Percentiles rank a stretch among this genome's conserved stretches.
These are phyloP conservation scores for Myiopsitta monachus DNA, from an alignment of 2,113 vertebrate genomes.

Conservation along the genomic window DNA sequence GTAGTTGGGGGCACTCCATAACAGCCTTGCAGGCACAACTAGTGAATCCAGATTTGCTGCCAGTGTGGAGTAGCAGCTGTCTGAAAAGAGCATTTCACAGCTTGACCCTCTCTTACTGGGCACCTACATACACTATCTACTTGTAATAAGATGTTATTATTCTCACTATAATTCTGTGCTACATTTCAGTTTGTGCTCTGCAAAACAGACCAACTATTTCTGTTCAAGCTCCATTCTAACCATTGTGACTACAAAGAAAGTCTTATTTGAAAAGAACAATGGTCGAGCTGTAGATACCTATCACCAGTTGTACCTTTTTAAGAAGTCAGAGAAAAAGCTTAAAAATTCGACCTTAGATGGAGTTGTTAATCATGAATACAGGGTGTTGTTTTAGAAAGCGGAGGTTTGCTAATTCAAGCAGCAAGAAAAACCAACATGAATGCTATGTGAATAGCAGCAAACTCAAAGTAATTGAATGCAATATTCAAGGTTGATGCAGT, in stretches of 20 bases:
- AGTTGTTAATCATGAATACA: neutral
- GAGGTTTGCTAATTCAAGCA: constrained; percentile 30
- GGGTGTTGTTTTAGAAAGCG: neutral
- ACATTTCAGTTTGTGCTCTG: neutral
- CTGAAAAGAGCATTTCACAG: neutral
- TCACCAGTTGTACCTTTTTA: neutral
- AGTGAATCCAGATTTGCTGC: neutral
- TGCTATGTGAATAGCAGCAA: neutral
- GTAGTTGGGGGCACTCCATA: neutral
- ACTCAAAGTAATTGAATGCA: constrained; percentile 28
- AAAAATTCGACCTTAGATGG: neutral
- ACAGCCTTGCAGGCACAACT: neutral
- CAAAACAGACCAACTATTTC: neutral
- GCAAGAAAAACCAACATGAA: constrained; percentile 16
- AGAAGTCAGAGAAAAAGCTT: neutral
- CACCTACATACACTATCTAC: neutral
- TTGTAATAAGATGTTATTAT: neutral
- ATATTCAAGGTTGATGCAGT: neutral
- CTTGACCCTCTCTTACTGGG: neutral
- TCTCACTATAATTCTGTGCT: neutral
- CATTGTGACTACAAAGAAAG: neutral
- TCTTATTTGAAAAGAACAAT: neutral
- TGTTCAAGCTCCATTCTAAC: neutral
- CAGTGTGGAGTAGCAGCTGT: neutral
- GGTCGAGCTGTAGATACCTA: neutral